Evolutionary conservation across 2,888 invertebrate genomes (phyloP).

Genomic region (Lutraria lutraria): DNA sequence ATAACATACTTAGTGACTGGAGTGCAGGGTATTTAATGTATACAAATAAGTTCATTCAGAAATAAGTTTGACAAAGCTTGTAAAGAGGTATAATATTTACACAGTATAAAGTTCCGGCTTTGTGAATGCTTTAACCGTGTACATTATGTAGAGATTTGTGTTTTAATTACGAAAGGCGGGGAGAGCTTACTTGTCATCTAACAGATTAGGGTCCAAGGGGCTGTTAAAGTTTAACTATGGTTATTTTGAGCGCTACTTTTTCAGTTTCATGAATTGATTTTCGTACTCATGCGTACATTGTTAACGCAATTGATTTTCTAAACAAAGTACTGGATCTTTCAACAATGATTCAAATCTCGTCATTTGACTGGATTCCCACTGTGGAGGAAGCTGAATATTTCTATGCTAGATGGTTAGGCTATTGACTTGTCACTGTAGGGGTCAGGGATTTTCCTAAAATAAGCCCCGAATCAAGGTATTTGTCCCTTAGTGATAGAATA

Average conservation of each 20-base stretch:
- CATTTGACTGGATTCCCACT: constrained; percentile 24
- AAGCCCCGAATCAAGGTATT: constrained; percentile 21
- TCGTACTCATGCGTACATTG: not conserved
- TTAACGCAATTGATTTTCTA: constrained; percentile 33
- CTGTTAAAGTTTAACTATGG: not conserved
- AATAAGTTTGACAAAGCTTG: constrained; percentile 29
- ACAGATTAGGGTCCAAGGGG: constrained; percentile 30
- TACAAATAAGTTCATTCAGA: constrained; percentile 44
- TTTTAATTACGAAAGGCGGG: constrained; percentile 53
- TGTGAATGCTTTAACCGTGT: constrained; percentile 39
- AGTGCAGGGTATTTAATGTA: constrained; percentile 4
- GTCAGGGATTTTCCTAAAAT: constrained; percentile 41
- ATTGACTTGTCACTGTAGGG: constrained; percentile 35
- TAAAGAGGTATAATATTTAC: constrained; percentile 44
- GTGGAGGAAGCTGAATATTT: constrained; percentile 25
- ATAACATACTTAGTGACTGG: constrained; percentile 2
- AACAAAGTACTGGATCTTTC: constrained; percentile 24
- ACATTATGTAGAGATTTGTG: constrained; percentile 40
- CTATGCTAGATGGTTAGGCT: constrained; percentile 27
- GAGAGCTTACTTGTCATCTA: constrained; percentile 38
- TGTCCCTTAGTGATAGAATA: constrained; percentile 13
- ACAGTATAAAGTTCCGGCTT: constrained; percentile 34
- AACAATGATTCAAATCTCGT: constrained; percentile 32
- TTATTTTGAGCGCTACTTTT: not conserved
- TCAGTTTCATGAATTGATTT: not conserved